Base-by-base conservation (phyloP, 23 tunicate species). In the Aplidium turbinatum region DNA sequence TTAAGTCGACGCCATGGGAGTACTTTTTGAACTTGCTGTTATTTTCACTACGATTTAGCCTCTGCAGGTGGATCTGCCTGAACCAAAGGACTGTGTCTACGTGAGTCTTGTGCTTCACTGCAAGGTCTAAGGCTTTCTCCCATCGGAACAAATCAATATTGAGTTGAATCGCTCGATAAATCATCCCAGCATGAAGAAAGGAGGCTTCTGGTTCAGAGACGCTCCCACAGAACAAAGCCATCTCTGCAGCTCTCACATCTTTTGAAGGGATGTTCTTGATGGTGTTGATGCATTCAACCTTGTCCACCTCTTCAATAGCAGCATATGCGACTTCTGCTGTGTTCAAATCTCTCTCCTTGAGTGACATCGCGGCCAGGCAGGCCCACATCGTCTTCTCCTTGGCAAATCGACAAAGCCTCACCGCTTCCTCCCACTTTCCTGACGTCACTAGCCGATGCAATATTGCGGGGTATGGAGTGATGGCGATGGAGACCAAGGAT, bases 1-100 rank as follows among this genome's bases (percentile, higher is more conserved):
- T 51, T 1, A 81, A 53, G 24, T 63, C 73, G 48, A 91, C 91
- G 11, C 84, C 79, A 3, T 78, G 75, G 16, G 86, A 77, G 47
- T 67, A 78, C 33, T 78, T 79, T 57, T 91, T 91, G 71, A 91
- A 91, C 31, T 84, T 71, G 22, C 27, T 60, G 57, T 54, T 84
- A 22, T 79, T 78, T 47, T 91, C 97, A 26, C 38, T 31, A 33
- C 87, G 87, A 34, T 84, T 78, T 3, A 79, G 11, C 52, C 73
- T 75, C 22, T 79, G 61, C 33, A 93, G 68, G 63, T 93, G 77
- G 3, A 85, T 7, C 39, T 75, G 74, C 46, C 98, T 71, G 54
- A 80, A 93, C 35, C 85, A 85, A 22, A 93, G 85, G 47, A 93
- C 98, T 50, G 98, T 93, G 71, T 93, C 98, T 1, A 93, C 76